Base-by-base conservation (phyloP, 1,140 invertebrate genomes). In the Eciton burchellii region DNA sequence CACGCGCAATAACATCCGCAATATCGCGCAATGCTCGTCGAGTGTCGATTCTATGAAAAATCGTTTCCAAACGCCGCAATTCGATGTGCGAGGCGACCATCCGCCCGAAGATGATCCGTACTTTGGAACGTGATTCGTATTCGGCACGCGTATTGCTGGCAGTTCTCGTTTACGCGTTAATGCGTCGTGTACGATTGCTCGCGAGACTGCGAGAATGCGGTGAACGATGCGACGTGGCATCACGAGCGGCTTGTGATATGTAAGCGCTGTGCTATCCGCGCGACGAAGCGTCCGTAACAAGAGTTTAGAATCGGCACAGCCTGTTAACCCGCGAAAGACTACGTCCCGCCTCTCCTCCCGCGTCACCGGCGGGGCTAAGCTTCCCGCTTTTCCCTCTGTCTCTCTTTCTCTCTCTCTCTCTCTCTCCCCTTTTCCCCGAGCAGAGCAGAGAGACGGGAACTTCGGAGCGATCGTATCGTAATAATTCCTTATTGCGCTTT, bases 401-500 rank as follows among this genome's bases (percentile, higher is more conserved):
- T 21, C 56, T 24, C 43, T 24, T 29, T 66, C 29, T n/a, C 14
- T 11, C n/a, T n/a, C 16, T 63, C 29, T 52, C 19, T 29, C 21
- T 66, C 43, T 14, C 21, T 41, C 45, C 41, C 35, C 24, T 49
- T 29, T 59, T 66, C 62, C 52, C 35, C 43, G 74, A 68, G 59
- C 29, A 19, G 35, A 35, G 35, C 43, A 74, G 43, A 63, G 74
- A 79, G 74, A 57, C 74, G 74, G 70, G 63, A 79, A 79, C 70
- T 79, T 79, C 74, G 74, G 74, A 79, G 74, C 74, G 70, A 70
- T 68, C 54, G 74, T 26, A 77, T 66, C 60, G 62, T 77, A 79
- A 68, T 79, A 79, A 79, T 79, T 70, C 49, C n/a, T 79, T 79
- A 79, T 79, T 79, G 74, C 62, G 63, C 63, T 79, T 70, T 79